Evolutionary conservation across 1,140 invertebrate species (phyloP).

Genomic region (Piezodorus guildinii): DNA sequence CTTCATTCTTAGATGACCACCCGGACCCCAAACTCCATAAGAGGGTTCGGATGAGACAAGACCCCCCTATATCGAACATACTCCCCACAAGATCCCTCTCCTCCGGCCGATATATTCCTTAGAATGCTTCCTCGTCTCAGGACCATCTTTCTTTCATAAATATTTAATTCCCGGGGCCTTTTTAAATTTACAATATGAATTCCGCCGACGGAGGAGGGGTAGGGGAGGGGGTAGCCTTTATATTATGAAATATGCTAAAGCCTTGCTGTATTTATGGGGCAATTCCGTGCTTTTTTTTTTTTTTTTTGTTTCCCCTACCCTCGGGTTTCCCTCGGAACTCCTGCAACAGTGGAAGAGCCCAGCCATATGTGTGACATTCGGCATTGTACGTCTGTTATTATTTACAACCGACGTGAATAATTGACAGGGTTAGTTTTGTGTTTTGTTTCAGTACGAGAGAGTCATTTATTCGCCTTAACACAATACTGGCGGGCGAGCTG

Average conservation of each 20-base stretch:
- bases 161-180: conserved; percentile 14
- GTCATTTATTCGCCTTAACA: too few relatives aligned
- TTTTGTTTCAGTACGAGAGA: too few relatives aligned
- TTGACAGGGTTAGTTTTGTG: conserved; percentile 7
- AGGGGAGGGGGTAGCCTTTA: conserved; percentile 8
- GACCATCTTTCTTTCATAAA: conserved; percentile 15
- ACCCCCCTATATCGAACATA: background rate
- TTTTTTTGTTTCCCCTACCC: background rate
- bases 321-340: background rate
- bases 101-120: too few relatives aligned
- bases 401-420: conserved; percentile 16
- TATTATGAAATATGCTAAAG: conserved; percentile 16
- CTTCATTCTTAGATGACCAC: too few relatives aligned
- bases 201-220: background rate
- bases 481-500: too few relatives aligned
- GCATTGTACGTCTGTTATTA: conserved; percentile 19
- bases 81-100: background rate
- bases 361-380: conserved; percentile 19
- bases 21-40: too few relatives aligned
- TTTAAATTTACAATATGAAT: conserved; percentile 13
- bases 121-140: background rate
- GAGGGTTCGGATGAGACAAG: background rate
- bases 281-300: conserved; percentile 12
- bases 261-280: conserved; percentile 9
- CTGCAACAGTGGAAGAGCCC: background rate